Evolutionary conservation across 2,888 invertebrate species (phyloP).

Genomic region (Pelosia muscerda): DNA sequence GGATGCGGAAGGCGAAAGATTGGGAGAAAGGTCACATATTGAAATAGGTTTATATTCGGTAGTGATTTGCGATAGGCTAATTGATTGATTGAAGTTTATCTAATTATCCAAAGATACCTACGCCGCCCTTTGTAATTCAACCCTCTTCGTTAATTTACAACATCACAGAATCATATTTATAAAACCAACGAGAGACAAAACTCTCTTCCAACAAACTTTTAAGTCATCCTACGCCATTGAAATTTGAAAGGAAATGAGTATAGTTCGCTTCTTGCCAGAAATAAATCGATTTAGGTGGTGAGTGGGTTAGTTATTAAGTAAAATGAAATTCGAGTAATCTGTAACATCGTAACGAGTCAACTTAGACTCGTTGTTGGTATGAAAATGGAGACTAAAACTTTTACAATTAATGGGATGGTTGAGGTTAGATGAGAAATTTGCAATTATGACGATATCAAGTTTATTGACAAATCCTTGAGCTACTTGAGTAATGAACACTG

Average conservation of each 20-base stretch:
- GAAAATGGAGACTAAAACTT: slow-evolving; percentile 11
- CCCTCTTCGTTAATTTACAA: neutral
- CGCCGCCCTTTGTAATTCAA: neutral
- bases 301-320: slow-evolving; percentile 5
- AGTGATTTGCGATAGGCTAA: no score
- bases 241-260: neutral
- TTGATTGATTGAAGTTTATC: no score
- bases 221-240: neutral
- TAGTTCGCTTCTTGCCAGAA: neutral
- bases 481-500: neutral
- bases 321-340: slow-evolving; percentile 10
- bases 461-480: slow-evolving; percentile 2
- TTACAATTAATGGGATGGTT: slow-evolving; percentile 15
- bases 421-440: neutral
- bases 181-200: neutral
- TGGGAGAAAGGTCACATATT: no score
- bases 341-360: slow-evolving; percentile 6
- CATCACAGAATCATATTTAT: neutral
- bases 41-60: no score
- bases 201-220: slow-evolving; percentile 3
- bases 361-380: neutral
- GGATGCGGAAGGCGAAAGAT: no score
- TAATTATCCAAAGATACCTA: neutral
- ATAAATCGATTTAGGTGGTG: neutral
- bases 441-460: neutral